These are phyloP conservation scores for Archaeoteleia sp. DNA, from an alignment of 2,888 invertebrate species.

Conservation along the genomic window DNA sequence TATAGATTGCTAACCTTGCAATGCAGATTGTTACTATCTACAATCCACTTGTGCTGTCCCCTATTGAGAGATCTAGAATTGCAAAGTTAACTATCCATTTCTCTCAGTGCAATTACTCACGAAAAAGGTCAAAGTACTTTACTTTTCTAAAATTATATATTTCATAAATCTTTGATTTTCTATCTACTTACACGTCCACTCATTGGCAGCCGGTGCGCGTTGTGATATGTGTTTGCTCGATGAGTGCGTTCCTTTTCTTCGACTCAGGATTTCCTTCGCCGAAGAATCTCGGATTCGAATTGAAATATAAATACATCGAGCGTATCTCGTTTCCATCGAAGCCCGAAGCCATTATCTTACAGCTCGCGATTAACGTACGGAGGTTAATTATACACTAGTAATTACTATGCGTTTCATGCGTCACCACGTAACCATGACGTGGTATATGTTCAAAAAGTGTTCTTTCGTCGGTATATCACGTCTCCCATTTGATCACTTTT, in stretches of 20 bases:
- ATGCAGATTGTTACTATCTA: too few species aligned
- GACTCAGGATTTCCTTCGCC: constrained; percentile 30
- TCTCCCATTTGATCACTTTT: constrained; percentile 10
- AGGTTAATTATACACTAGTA: constrained; percentile 44
- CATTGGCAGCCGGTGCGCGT: constrained; percentile 28
- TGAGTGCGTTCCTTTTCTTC: constrained; percentile 24
- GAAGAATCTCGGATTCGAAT: constrained; percentile 35
- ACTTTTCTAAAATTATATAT: too few species aligned
- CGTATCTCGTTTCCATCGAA: constrained; percentile 45
- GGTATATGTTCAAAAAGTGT: neutral
- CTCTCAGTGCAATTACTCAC: too few species aligned
- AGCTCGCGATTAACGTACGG: constrained; percentile 46
- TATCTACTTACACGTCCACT: constrained; percentile 21
- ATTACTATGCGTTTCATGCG: constrained; percentile 45
- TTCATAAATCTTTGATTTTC: too few species aligned
- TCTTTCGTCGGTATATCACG: constrained; percentile 4
- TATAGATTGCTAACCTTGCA: too few species aligned
- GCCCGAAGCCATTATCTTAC: constrained; percentile 49
- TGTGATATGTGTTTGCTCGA: constrained; percentile 48
- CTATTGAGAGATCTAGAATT: too few species aligned
- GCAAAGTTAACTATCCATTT: too few species aligned
- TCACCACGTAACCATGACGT: constrained; percentile 18
- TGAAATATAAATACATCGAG: constrained; percentile 50
- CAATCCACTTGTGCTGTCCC: too few species aligned
- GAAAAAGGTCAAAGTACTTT: too few species aligned